Evolutionary conservation across 2,113 vertebrate species (phyloP).

Genomic region (Amia ocellicauda): DNA sequence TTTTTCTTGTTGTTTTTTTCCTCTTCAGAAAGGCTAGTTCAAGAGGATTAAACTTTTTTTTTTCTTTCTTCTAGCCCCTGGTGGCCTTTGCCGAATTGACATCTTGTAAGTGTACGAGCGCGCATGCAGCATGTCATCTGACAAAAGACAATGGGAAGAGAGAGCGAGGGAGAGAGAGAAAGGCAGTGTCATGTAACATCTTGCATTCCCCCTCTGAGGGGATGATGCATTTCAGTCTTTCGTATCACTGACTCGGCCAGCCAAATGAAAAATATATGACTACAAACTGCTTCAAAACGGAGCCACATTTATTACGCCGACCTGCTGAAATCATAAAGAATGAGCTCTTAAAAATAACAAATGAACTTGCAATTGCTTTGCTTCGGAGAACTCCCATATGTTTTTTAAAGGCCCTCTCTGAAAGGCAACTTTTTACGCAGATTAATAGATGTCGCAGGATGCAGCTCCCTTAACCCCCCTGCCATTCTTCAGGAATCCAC

Average conservation of each 20-base stretch:
- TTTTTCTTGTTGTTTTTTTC: background rate
- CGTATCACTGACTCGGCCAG: constrained; percentile 35
- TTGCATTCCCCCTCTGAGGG: constrained; percentile 23
- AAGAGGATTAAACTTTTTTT: background rate
- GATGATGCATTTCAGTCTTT: constrained; percentile 29
- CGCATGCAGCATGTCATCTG: constrained; percentile 34
- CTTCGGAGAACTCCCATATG: constrained; percentile 58
- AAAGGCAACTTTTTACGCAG: constrained; percentile 47
- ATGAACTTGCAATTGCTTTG: constrained; percentile 69
- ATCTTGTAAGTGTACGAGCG: constrained; percentile 46
- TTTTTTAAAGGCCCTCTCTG: constrained; percentile 51
- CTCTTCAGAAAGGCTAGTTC: background rate
- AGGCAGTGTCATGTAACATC: constrained; percentile 21
- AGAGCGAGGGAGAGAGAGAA: constrained; percentile 28
- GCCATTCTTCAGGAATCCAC: background rate
- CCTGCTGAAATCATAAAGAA: constrained; percentile 60
- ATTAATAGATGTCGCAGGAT: constrained; percentile 40
- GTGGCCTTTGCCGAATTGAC: constrained; percentile 41
- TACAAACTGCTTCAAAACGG: constrained; percentile 44
- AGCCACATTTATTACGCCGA: constrained; percentile 44
- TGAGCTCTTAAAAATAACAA: constrained; percentile 72
- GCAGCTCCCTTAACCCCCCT: background rate
- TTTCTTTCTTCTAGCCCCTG: constrained; percentile 19
- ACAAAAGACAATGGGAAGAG: constrained; percentile 29
- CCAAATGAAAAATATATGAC: constrained; percentile 54